phyloP scores from a whole-genome alignment of 2,888 invertebrate genomes.

The Tachina grossa region DNA sequence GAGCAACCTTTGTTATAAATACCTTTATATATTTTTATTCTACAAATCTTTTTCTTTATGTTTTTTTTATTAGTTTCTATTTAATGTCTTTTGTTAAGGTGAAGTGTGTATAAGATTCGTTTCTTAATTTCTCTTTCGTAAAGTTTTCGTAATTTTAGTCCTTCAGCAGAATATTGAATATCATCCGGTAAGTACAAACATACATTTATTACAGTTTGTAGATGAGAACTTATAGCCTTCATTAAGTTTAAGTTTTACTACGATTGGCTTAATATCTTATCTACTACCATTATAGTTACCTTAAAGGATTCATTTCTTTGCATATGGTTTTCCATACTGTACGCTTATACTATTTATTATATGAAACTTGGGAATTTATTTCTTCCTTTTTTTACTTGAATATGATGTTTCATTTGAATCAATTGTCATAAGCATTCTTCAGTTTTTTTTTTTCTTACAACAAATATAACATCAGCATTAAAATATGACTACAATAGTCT shows the following conservation, averaged over 20 bases:
- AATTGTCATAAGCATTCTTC: slow-evolving; percentile 10
- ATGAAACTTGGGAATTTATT: not conserved
- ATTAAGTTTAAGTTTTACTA: not conserved
- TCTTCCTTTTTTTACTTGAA: not conserved
- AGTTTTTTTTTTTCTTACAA: not conserved
- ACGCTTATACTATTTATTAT: not conserved
- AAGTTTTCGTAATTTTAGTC: not conserved
- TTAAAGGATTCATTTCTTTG: slow-evolving; percentile 42
- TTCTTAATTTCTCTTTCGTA: not conserved
- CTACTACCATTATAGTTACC: slow-evolving; percentile 22
- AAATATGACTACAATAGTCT: not conserved
- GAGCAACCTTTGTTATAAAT: too few relatives aligned
- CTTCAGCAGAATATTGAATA: not conserved
- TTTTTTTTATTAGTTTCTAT: too few relatives aligned
- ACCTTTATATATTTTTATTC: too few relatives aligned
- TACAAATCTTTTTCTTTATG: too few relatives aligned
- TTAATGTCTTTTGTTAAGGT: not conserved
- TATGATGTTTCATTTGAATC: slow-evolving; percentile 5
- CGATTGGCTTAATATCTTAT: slow-evolving; percentile 23
- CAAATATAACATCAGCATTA: not conserved
- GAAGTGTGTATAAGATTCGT: not conserved
- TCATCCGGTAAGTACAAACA: not conserved
- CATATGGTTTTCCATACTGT: slow-evolving; percentile 15
- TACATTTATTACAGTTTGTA: not conserved
- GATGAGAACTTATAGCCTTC: not conserved